Conservation (phyloP, 2,888 invertebrate species). For the Meiosimyza platycephala region DNA sequence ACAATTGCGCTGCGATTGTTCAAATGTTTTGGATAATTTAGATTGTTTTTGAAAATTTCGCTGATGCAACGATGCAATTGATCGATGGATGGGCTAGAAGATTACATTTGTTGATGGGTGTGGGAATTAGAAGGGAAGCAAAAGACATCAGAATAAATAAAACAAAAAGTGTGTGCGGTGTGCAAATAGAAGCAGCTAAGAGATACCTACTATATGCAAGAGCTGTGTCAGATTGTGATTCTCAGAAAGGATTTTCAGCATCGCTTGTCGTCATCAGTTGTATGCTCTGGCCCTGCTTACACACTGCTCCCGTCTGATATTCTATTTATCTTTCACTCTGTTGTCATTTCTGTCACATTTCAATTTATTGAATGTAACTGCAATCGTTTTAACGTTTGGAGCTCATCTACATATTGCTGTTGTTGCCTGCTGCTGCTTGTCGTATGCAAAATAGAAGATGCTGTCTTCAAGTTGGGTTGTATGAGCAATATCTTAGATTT, state of each 20-base stretch:
- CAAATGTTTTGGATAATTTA: slow-evolving; percentile 33
- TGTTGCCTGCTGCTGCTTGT: background rate
- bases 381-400: slow-evolving; percentile 19
- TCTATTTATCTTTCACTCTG: background rate
- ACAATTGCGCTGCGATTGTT: slow-evolving; percentile 12
- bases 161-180: background rate
- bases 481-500: no score
- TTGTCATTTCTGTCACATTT: slow-evolving; percentile 32
- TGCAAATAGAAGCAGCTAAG: background rate
- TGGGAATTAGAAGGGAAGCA: slow-evolving; percentile 18
- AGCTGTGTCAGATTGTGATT: background rate
- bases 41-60: slow-evolving; percentile 31
- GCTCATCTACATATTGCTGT: slow-evolving; percentile 6
- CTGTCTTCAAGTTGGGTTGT: background rate
- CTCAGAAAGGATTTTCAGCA: background rate
- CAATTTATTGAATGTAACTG: slow-evolving; percentile 35
- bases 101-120: background rate
- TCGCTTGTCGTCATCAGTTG: background rate
- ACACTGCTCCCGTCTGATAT: no score
- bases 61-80: slow-evolving; percentile 21
- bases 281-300: background rate
- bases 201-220: background rate
- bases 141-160: background rate
- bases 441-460: slow-evolving; percentile 5
- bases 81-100: slow-evolving; percentile 2